Conservation (phyloP, 2,113 vertebrate species). For the Xenopus laevis region DNA sequence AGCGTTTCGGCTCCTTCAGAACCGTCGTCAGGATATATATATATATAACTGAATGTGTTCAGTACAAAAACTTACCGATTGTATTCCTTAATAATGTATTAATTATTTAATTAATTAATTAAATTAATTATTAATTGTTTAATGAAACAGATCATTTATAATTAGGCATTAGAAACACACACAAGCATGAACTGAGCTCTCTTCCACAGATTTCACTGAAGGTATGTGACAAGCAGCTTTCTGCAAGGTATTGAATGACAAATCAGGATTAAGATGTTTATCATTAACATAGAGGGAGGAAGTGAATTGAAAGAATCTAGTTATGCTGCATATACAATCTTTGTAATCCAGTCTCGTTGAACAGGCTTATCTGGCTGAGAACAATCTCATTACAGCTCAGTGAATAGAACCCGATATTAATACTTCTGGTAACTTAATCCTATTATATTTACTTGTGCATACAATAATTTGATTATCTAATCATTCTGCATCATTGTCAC, state of each 20-base stretch:
- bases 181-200: too few species aligned
- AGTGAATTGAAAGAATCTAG: constrained; percentile 45
- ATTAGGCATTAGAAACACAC: constrained; percentile 21
- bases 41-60: too few species aligned
- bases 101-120: too few species aligned
- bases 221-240: constrained; percentile 51
- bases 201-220: constrained; percentile 47
- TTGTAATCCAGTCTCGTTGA: constrained; percentile 58
- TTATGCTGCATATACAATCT: constrained; percentile 52
- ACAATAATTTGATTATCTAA: constrained; percentile 49
- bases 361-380: constrained; percentile 51
- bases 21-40: too few species aligned
- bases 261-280: constrained; percentile 60
- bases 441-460: constrained; percentile 55
- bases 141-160: constrained; percentile 22
- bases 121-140: too few species aligned
- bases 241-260: constrained; percentile 47
- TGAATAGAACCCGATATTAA: constrained; percentile 60
- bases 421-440: constrained; percentile 63
- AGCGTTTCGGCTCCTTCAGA: too few species aligned
- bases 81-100: not conserved
- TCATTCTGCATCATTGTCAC: constrained; percentile 33
- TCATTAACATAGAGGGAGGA: constrained; percentile 52
- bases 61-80: not conserved
- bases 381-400: constrained; percentile 65